Conservation (phyloP, 2,113 vertebrate species). For the Nothocercus nigrocapillus region DNA sequence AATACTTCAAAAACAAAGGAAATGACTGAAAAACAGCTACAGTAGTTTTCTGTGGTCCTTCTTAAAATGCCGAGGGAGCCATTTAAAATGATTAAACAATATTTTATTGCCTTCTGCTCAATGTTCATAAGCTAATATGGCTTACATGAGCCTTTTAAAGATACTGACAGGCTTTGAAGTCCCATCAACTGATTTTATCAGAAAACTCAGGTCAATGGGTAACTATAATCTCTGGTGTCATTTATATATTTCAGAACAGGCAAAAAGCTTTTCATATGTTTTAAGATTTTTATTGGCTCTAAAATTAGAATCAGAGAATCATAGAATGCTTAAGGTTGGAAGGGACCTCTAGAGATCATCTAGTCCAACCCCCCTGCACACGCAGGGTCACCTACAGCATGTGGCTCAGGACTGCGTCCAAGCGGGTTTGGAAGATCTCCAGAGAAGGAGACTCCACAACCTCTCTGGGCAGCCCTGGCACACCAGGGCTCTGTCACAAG, state of each 20-base stretch:
- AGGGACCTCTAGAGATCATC: too few relatives aligned
- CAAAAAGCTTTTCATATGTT: fast-evolving
- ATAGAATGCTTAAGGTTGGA: too few relatives aligned
- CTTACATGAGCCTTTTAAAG: background rate
- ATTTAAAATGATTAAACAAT: background rate
- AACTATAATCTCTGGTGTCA: background rate
- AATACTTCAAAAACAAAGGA: background rate
- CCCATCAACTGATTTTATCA: background rate
- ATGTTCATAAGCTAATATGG: background rate
- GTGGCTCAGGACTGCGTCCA: too few relatives aligned
- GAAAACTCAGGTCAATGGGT: background rate
- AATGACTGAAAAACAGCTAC: background rate
- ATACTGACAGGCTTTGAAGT: background rate
- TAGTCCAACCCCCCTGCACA: too few relatives aligned
- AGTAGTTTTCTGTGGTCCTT: background rate
- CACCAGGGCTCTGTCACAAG: too few relatives aligned
- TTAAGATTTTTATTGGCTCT: background rate
- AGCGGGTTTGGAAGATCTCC: too few relatives aligned
- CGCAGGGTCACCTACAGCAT: too few relatives aligned
- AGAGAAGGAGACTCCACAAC: too few relatives aligned
- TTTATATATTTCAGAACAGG: background rate
- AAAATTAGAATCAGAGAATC: too few relatives aligned
- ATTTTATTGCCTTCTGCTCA: background rate
- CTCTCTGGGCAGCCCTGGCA: too few relatives aligned
- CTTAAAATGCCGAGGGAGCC: background rate